A percentile compares a stretch with the other conserved stretches of the same genome.
Conservation (phyloP, 2,888 invertebrate species). For the Phytoseiulus persimilis region DNA sequence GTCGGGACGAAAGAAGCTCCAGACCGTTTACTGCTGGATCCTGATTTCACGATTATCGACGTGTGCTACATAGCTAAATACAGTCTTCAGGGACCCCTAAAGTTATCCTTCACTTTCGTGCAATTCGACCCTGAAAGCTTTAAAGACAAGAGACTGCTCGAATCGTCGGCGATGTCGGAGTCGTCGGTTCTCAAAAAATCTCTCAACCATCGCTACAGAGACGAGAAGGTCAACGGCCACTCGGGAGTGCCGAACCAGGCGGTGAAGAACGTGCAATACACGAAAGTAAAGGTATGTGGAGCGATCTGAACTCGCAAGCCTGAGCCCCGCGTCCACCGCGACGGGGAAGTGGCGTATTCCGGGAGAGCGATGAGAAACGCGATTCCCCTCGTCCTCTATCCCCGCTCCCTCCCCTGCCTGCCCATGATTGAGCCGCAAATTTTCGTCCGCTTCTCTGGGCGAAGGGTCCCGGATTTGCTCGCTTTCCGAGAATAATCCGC, state of each 20-base stretch:
- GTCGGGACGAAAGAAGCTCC: not conserved
- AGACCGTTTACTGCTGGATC: constrained; percentile 31
- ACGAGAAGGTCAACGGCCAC: not conserved
- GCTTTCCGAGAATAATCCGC: no score
- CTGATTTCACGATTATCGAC: constrained; percentile 28
- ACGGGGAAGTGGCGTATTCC: no score
- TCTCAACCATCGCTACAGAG: not conserved
- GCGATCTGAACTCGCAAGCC: no score
- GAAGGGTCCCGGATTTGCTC: no score
- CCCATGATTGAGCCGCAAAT: no score
- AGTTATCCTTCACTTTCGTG: constrained; percentile 11
- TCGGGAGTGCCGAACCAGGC: not conserved
- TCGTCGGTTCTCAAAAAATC: not conserved
- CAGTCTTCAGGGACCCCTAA: constrained; percentile 22
- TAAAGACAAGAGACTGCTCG: constrained; percentile 9
- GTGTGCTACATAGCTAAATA: constrained; percentile 33
- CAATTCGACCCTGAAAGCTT: constrained; percentile 21
- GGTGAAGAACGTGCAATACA: constrained; percentile 5
- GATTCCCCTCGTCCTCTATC: no score
- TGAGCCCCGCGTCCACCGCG: no score
- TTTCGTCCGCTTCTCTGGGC: no score
- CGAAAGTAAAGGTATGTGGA: not conserved
- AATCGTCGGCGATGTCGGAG: not conserved
- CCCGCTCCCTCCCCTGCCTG: no score
- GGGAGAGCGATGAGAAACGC: no score